Evolutionary conservation across 2,797 vertebrate genomes (phyloP), one percentile per base, ranked within the genome.

Genomic region (Enteromius argenteus): DNA sequence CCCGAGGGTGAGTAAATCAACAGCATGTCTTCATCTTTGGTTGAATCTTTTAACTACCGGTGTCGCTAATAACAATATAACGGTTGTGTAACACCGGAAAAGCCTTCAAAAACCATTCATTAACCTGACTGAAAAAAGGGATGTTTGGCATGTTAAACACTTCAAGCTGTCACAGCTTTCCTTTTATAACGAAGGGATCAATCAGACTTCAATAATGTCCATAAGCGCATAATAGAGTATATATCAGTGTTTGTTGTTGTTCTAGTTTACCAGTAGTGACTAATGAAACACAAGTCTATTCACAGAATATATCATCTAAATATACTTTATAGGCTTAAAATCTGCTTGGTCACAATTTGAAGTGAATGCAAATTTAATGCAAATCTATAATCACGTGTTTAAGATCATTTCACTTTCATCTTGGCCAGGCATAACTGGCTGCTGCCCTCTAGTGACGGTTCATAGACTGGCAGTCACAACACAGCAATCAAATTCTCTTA

Each of bases 401-500:
- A 32, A 53, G 30, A n/a, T 53, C 1, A 35, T 39, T 80, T 80
- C 35, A 37, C 32, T 39, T 80, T 58, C 51, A 69, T 56, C 9
- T 30, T 42, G 2, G n/a, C n/a, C 1, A 35, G 27, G 21, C 30
- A 44, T 30, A 53, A 60, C 51, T 23, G 11, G 35, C 69, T 80
- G 86, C 81, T 85, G 89, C 83, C 83, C 81, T 81, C 89, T 14
- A 64, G 51, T 49, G 87, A 83, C 46, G 44, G 74, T 15, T 58
- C 5, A 53, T 4, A 15, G 2, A 81, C 37, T 17, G 7, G 35
- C 10, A 64, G 21, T 58, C n/a, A 64, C 9, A 60, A 37, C 53
- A 66, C 37, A 27, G 35, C 9, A 42, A 14, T 9, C 39, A 30
- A 35, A 51, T 14, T 32, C 51, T 79, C 27, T 69, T 15, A 32